Evolutionary conservation across 2,113 vertebrate genomes (phyloP).

Genomic region (Corynorhinus townsendii): DNA sequence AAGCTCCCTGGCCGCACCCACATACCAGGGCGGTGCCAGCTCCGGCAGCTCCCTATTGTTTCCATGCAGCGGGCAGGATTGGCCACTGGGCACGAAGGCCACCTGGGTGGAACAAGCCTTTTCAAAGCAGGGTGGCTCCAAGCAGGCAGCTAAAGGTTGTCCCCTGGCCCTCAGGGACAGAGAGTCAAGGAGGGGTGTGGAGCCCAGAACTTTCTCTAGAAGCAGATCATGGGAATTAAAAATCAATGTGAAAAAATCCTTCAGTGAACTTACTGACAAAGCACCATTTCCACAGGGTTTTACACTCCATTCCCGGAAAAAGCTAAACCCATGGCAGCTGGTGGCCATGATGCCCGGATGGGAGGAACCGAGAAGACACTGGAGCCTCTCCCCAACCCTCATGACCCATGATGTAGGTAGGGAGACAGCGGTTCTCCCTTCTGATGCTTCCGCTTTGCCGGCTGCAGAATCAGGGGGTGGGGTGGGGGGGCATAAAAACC

Average conservation of each 20-base stretch:
- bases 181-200: not conserved
- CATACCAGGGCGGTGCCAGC: slow-evolving; percentile 59
- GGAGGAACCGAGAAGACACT: too few species aligned
- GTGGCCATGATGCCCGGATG: not conserved
- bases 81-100: slow-evolving; percentile 12
- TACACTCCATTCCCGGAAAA: not conserved
- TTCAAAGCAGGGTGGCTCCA: not conserved
- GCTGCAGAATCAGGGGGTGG: not conserved
- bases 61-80: not conserved
- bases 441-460: not conserved
- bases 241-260: not conserved
- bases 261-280: not conserved
- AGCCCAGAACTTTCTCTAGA: not conserved
- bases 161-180: not conserved
- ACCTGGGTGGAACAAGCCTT: not conserved
- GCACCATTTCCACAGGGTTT: not conserved
- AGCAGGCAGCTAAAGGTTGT: not conserved
- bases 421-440: not conserved
- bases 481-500: not conserved
- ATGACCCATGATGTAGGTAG: rapidly evolving
- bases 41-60: slow-evolving; percentile 36
- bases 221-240: not conserved
- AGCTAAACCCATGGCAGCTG: not conserved
- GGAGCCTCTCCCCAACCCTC: not conserved
- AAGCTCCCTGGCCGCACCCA: slow-evolving; percentile 58